Base-by-base conservation (phyloP, 2,113 vertebrate genomes). In the Dipodomys merriami region DNA sequence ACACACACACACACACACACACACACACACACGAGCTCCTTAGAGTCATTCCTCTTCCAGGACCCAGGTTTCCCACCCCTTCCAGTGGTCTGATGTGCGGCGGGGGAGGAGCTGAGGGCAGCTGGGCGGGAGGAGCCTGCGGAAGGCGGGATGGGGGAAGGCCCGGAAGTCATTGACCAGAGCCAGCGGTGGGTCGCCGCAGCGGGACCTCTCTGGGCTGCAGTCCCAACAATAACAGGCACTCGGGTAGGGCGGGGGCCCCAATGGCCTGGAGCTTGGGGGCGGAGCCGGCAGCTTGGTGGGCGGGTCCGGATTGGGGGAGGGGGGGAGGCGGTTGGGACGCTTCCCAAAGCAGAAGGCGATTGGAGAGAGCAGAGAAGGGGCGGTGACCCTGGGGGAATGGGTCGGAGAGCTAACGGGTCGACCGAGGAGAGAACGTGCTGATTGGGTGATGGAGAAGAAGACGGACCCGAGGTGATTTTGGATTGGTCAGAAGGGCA, bases 141-240 rank as follows among this genome's bases (percentile, higher is more conserved):
- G 29, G 65, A 27, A 30, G 10, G 64, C 30, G 1, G 73, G 83
- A 53, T 67, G 77, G 73, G 86, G 79, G 83, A 84, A 86, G 93
- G 93, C 95, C 94, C 95, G 97, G 97, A 97, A 97, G 96, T 96
- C 95, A 53, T 1, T 69, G 94, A 91, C 90, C 94, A 6, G 80
- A 71, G 84, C 89, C 0, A 35, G 88, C 88, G 4, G 20, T 2
- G 18, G 6, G 69, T 44, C 0, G 62, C 79, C 80, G 7, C 85
- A 0, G 92, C 30, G 16, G 81, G 86, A 91, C 83, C 93, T 2
- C 82, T 67, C 46, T 0, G 39, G 84, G 93, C 93, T 25, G 72
- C 62, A 9, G 90, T 91, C 95, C 97, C 97, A 96, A 97, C 97
- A 98, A 95, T 92, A 95, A 95, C 91, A 87, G 88, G 95, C 67